These are phyloP conservation scores for Lutjanus erythropterus DNA, from an alignment of 2,113 vertebrate species.

Conservation along the genomic window DNA sequence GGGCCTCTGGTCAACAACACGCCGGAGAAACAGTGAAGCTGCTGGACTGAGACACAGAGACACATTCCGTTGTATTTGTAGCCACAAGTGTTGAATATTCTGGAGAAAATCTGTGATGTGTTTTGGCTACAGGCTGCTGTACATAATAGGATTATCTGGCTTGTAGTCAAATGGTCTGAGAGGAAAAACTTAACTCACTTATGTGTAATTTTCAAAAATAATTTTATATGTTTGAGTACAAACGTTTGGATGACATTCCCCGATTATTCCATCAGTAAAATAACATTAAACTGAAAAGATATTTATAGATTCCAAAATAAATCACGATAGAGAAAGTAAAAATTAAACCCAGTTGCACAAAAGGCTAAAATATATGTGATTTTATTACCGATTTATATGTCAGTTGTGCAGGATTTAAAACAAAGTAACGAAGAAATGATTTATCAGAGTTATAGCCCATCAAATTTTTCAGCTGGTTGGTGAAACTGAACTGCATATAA, in stretches of 20 bases:
- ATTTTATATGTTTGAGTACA: conserved; percentile 60
- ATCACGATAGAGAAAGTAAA: conserved; percentile 14
- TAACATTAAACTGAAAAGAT: conserved; percentile 33
- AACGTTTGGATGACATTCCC: conserved; percentile 37
- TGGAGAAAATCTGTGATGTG: conserved; percentile 69
- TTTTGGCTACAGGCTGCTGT: conserved; percentile 74
- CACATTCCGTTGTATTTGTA: conserved; percentile 67
- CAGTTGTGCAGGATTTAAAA: conserved; percentile 24
- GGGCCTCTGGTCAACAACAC: conserved; percentile 96
- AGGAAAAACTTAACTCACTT: conserved; percentile 45
- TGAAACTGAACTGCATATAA: not conserved
- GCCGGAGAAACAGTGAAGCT: conserved; percentile 93
- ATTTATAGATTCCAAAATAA: conserved; percentile 53
- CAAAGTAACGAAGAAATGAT: conserved; percentile 14
- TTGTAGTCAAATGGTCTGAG: conserved; percentile 66
- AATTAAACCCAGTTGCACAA: conserved; percentile 9
- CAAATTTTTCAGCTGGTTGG: conserved; percentile 17
- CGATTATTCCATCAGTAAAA: conserved; percentile 15
- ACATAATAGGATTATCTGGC: conserved; percentile 76
- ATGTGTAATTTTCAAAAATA: conserved; percentile 57
- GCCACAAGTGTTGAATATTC: conserved; percentile 80
- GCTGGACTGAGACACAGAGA: conserved; percentile 29
- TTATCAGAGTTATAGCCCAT: conserved; percentile 31
- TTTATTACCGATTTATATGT: conserved; percentile 42
- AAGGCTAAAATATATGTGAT: conserved; percentile 6